Evolutionary conservation across 2,113 vertebrate genomes (phyloP), one percentile per base, ranked within the genome.

Genomic region (Zingel zingel): DNA sequence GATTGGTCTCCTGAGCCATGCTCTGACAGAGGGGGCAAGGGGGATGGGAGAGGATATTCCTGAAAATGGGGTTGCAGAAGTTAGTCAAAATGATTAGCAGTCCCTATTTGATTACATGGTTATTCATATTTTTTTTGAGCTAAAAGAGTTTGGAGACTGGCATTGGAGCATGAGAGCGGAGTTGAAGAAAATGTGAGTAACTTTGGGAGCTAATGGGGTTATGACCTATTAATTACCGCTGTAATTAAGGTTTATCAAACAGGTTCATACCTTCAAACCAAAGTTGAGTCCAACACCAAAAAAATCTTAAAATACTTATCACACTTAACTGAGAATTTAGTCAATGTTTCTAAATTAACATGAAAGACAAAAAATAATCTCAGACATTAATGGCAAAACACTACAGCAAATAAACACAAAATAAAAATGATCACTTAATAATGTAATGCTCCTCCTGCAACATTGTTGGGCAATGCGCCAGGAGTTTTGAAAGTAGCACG

Each of bases 1-100:
- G 96, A 94, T 97, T 97, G 12, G 97, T 97, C 95, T 97, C 96
- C 94, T 97, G 97, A 92, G 97, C 97, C 97, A 97, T 97, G 94
- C 93, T 96, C 87, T 86, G 83, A 90, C 85, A 89, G 90, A 89
- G 83, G 91, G 93, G 94, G 92, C 69, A 69, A 92, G 91, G 94
- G 94, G 94, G 90, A 81, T 86, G 92, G 94, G 94, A 94, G 87
- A 93, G 88, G 89, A 92, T 81, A 68, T 88, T 93, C 91, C 95
- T 95, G 90, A 74, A 94, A 94, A 94, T 62, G 72, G 54, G 77
- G 67, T 70, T 76, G 48, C 51, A 91, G 57, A 68, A 89, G 76
- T 94, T 88, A 89, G 79, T 86, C 57, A 84, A 88, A 86, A 87
- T 51, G 27, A 82, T 79, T 36, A 61, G 9, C 51, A 59, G 39